A percentile compares a stretch with the other conserved stretches of the same genome.
phyloP scores from a whole-genome alignment of 2,888 invertebrate genomes.

The Ischnura elegans region DNA sequence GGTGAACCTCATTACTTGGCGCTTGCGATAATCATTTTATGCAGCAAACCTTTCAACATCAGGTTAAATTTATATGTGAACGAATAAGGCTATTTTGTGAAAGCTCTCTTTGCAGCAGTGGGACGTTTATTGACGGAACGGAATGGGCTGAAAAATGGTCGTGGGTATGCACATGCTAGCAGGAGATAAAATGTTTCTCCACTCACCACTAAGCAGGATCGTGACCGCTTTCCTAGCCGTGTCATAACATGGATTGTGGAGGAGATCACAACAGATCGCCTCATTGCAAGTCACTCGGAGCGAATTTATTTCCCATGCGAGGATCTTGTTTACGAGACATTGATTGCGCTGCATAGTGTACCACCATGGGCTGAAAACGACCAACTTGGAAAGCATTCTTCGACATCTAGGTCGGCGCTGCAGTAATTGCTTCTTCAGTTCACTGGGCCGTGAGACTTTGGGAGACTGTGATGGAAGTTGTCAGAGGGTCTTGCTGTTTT shows the following conservation, averaged over 20 bases:
- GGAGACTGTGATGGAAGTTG: background rate
- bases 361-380: background rate
- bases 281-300: background rate
- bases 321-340: background rate
- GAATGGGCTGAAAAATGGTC: background rate
- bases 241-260: background rate
- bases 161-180: no score
- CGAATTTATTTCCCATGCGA: background rate
- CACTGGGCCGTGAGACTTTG: no score
- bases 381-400: background rate
- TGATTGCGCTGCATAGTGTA: background rate
- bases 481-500: background rate
- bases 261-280: background rate
- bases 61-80: background rate
- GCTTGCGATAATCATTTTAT: background rate
- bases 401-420: background rate
- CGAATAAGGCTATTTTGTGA: constrained; percentile 17
- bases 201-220: no score
- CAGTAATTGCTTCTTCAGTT: background rate
- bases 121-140: background rate
- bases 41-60: no score
- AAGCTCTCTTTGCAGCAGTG: background rate
- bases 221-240: background rate
- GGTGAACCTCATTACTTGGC: background rate
- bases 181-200: background rate